Evolutionary conservation across 2,888 invertebrate genomes (phyloP).

Genomic region (Agrotis clavis): DNA sequence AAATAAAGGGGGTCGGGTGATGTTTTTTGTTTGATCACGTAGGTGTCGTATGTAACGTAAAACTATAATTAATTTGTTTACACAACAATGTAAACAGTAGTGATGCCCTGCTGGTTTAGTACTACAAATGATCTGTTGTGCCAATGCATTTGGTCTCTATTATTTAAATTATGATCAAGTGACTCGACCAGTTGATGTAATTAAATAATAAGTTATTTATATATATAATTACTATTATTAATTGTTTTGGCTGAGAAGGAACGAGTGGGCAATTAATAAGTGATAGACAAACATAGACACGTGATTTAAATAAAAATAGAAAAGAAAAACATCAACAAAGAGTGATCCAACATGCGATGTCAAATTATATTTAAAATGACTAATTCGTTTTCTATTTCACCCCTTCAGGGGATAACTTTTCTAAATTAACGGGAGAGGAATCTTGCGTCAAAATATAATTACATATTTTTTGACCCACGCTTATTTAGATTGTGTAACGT

Average conservation of each 20-base stretch:
- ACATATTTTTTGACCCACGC: no score
- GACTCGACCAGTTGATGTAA: constrained; percentile 11
- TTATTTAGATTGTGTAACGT: no score
- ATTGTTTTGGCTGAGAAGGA: neutral
- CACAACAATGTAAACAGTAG: neutral
- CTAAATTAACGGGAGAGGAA: neutral
- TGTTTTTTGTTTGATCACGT: constrained; percentile 19
- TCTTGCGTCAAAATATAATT: no score
- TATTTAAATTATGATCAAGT: constrained; percentile 39
- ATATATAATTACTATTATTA: constrained; percentile 21
- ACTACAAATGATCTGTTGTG: neutral
- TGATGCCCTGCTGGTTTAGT: no score
- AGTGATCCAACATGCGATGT: neutral
- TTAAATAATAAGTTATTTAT: constrained; percentile 25
- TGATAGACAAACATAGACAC: neutral
- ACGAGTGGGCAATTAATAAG: neutral
- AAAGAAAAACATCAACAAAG: neutral
- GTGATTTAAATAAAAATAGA: neutral
- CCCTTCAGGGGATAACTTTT: neutral
- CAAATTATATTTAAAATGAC: neutral
- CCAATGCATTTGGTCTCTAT: constrained; percentile 33
- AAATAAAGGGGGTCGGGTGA: constrained; percentile 43
- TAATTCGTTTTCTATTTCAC: neutral
- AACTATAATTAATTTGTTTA: neutral
- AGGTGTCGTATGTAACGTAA: neutral